Base-by-base conservation (phyloP, 1,140 invertebrate genomes). In the Lepidostoma basale region DNA sequence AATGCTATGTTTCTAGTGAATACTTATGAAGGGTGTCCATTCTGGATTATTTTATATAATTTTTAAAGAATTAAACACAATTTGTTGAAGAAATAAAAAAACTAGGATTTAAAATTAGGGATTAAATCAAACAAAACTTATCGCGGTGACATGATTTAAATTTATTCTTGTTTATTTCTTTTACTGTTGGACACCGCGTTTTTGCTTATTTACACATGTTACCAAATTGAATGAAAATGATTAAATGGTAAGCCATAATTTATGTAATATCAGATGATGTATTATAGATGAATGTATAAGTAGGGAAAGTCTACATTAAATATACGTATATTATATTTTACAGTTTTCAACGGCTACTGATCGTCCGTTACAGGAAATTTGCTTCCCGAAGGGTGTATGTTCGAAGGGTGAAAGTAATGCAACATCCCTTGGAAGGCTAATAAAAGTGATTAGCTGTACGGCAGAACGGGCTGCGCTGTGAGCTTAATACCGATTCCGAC, bases 391-490 rank as follows among this genome's bases (percentile, higher is more conserved):
- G 59, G 40, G 59, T 42, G 28, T n/a, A 10, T 44, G 23, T 12
- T 39, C 20, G 22, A 9, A 23, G 36, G 33, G 42, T 14, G 69
- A 42, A 28, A 42, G 47, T 62, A 67, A 44, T 63, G 64, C 54
- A 39, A 49, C 63, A 62, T 68, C 69, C 69, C 64, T 58, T 42
- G 44, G 63, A 47, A 64, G 64, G 63, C 68, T 64, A 68, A 68
- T 72, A 72, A 67, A 68, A 67, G 70, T 72, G 70, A 72, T 72
- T 68, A 72, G 70, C 66, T 59, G 54, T 66, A 65, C 65, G 59
- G 60, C 65, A 71, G 39, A 67, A 62, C 39, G 52, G 49, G 69
- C 59, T 47, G 39, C 49, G 28, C 44, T 66, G 59, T 58, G 23
- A 66, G 64, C 64, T 66, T 66, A 66, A 23, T 18, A n/a, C 49